These are phyloP conservation scores for Forpus xanthops DNA, from an alignment of 2,797 vertebrate species.

Conservation along the genomic window DNA sequence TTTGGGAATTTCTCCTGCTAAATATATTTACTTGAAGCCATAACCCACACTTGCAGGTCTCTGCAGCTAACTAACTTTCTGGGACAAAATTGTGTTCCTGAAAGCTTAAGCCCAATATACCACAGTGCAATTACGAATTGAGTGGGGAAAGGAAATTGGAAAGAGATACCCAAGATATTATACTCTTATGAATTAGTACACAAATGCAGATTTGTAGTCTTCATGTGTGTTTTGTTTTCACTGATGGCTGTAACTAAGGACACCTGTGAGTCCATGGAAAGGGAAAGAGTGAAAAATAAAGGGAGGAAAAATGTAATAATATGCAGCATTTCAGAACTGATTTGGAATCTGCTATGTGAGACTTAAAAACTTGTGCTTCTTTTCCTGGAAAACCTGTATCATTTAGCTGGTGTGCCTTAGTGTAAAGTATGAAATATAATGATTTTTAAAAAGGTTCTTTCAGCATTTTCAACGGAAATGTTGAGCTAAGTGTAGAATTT, in stretches of 20 bases:
- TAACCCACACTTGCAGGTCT: constrained; percentile 28
- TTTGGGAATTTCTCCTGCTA: constrained; percentile 14
- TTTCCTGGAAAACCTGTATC: constrained; percentile 65
- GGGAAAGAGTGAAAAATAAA: constrained; percentile 67
- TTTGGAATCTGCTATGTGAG: constrained; percentile 42
- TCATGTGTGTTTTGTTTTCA: constrained; percentile 76
- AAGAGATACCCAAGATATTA: constrained; percentile 67
- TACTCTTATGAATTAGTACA: constrained; percentile 73
- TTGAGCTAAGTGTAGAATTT: constrained; percentile 78
- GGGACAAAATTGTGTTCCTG: constrained; percentile 50
- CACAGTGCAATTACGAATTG: background rate
- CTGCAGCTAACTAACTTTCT: constrained; percentile 20
- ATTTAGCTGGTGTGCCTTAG: constrained; percentile 56
- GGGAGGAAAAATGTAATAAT: constrained; percentile 61
- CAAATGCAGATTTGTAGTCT: constrained; percentile 75
- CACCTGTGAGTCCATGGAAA: constrained; percentile 75
- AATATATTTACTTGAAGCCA: constrained; percentile 33
- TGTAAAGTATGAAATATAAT: constrained; percentile 61
- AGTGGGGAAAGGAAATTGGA: constrained; percentile 70
- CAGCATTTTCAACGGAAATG: constrained; percentile 74
- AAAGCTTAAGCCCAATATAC: constrained; percentile 14
- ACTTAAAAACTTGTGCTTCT: constrained; percentile 43
- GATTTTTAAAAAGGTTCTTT: constrained; percentile 65
- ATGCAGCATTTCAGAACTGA: constrained; percentile 44
- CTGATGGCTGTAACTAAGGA: constrained; percentile 76